These are phyloP conservation scores for Platyscapa corneri DNA, from an alignment of 1,140 invertebrate species.

Conservation along the genomic window DNA sequence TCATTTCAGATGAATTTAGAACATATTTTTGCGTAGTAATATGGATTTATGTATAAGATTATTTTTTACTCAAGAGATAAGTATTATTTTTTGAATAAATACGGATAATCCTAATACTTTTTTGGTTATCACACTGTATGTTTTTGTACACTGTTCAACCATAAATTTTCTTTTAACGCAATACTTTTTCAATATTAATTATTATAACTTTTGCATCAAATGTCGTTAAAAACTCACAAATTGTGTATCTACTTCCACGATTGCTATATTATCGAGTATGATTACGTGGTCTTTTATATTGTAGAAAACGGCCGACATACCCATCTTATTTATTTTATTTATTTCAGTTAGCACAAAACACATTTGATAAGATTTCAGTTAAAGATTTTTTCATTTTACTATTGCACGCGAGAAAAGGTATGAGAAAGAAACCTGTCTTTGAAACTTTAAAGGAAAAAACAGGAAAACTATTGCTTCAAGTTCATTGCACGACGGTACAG, in stretches of 20 bases:
- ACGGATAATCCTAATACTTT: neutral
- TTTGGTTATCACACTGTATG: neutral
- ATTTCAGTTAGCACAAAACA: neutral
- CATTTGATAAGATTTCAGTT: neutral
- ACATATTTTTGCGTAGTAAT: no score
- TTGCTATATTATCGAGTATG: neutral
- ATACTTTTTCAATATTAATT: neutral
- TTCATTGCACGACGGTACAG: constrained; percentile 4
- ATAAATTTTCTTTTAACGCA: neutral
- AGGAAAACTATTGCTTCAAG: constrained; percentile 31
- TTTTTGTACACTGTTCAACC: neutral
- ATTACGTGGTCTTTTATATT: neutral
- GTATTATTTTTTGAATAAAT: no score
- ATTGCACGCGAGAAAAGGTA: neutral
- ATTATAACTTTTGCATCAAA: neutral
- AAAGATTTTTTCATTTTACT: no score
- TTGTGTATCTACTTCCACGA: neutral
- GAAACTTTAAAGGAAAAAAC: neutral
- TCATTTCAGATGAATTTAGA: neutral
- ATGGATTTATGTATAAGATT: no score
- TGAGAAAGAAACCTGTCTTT: neutral
- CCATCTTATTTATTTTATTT: neutral
- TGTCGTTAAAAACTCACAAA: neutral
- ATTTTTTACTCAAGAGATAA: no score
- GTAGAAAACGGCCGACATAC: neutral